Evolutionary conservation across 2,797 vertebrate species (phyloP), one percentile per base, ranked within the genome.

Genomic region (Argya squamiceps): DNA sequence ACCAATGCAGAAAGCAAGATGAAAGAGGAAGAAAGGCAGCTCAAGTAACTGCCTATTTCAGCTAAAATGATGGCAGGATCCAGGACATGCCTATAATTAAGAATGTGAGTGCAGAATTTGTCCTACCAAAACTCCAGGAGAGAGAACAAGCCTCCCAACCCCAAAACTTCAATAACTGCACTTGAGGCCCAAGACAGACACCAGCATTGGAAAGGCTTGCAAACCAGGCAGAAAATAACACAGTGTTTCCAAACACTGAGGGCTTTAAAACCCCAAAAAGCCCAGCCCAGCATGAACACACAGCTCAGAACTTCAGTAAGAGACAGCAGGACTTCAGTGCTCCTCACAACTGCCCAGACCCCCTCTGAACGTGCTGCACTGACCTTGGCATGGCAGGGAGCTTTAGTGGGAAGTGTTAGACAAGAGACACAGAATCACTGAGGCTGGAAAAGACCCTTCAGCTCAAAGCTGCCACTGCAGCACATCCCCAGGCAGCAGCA

Each of bases 1-100:
- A 52, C 36, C 73, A 15, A 90, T 60, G 69, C 29, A 60, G 70
- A 86, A 92, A 88, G 18, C 32, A 84, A 75, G 64, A 81, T n/a
- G 67, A 84, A 95, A 92, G 80, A 93, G 76, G 81, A 95, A 95
- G 63, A 65, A 78, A 82, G 32, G 55, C 80, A 87, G 69, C 83
- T 81, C 19, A 9, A 92, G 21, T 5, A 85, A 52, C 24, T 39
- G 76, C 21, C 36, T 47, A 30, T 50, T 93, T 84, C 37, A 73
- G 87, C n/a, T 32, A 21, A 79, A 65, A 80, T 0, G 0, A 44
- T 18, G n/a, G 41, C 52, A 86, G 52, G 11, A 76, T 3, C 1
- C 1, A 92, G 14, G 32, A 11, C 10, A 43, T 16, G 39, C 18
- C 52, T 82, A 52, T 20, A 55, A 65, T 58, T 58, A 63, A 52